These are phyloP conservation scores for Seriola rivoliana DNA, from an alignment of 2,113 vertebrate genomes.

Conservation along the genomic window DNA sequence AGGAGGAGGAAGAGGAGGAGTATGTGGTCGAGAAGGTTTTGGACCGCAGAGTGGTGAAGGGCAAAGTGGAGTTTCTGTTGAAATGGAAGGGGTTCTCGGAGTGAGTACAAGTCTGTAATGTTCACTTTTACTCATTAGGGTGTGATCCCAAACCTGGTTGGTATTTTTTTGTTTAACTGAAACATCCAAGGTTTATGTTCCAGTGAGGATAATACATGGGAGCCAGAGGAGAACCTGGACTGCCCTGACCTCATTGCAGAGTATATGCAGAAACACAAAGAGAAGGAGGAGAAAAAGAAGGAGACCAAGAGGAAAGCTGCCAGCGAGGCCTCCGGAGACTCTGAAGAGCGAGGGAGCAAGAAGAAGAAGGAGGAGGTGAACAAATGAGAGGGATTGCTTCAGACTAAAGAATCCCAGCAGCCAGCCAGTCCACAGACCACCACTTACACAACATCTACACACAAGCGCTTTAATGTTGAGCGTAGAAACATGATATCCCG, in stretches of 20 bases:
- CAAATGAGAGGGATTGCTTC: too few species aligned
- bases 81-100: conserved; percentile 99
- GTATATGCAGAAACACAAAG: conserved; percentile 92
- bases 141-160: background rate
- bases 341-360: conserved; percentile 94
- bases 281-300: conserved; percentile 89
- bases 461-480: background rate
- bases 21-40: conserved; percentile 98
- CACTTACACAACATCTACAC: background rate
- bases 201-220: conserved; percentile 99
- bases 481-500: too few species aligned
- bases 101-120: conserved; percentile 83
- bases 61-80: conserved; percentile 94
- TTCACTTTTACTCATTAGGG: too few species aligned
- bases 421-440: background rate
- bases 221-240: conserved; percentile 97
- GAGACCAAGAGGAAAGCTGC: conserved; percentile 90
- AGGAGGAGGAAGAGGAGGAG: conserved; percentile 97
- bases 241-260: conserved; percentile 97
- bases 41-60: conserved; percentile 93
- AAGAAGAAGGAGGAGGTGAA: conserved; percentile 97
- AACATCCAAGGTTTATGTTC: background rate
- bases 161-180: background rate
- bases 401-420: background rate
- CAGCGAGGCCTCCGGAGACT: conserved; percentile 85